A percentile compares a stretch with the other conserved stretches of the same genome.
phyloP scores from a whole-genome alignment of 2,797 vertebrate genomes.

The Cyprinella venusta region DNA sequence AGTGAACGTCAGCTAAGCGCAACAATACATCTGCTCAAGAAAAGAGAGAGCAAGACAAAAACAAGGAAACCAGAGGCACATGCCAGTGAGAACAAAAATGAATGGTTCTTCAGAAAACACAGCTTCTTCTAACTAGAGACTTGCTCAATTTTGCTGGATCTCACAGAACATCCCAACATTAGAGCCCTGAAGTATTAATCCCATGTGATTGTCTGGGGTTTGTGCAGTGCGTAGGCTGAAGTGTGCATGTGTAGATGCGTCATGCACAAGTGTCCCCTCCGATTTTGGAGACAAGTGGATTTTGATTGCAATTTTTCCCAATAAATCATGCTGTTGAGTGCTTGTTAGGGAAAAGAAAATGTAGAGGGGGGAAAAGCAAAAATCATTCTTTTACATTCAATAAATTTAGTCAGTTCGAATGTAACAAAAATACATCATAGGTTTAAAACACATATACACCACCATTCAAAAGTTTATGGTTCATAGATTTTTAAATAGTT shows the following conservation, averaged over 20 bases:
- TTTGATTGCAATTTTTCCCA: neutral
- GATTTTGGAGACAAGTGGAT: neutral
- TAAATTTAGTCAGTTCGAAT: neutral
- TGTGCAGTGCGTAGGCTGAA: constrained; percentile 49
- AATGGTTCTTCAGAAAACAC: constrained; percentile 50
- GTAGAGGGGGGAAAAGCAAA: no score
- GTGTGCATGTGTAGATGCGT: constrained; percentile 23
- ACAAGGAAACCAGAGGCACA: constrained; percentile 23
- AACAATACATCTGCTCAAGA: constrained; percentile 68
- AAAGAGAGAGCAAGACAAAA: constrained; percentile 38
- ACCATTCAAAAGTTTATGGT: no score
- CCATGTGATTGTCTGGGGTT: constrained; percentile 26
- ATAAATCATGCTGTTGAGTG: neutral
- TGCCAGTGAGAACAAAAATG: constrained; percentile 21
- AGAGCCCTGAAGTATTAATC: constrained; percentile 8
- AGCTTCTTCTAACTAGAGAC: neutral
- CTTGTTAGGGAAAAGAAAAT: neutral
- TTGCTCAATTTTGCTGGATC: neutral
- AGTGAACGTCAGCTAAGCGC: constrained; percentile 63
- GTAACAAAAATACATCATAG: neutral
- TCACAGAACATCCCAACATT: constrained; percentile 6
- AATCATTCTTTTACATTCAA: neutral
- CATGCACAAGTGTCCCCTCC: constrained; percentile 15
- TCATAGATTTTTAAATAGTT: no score
- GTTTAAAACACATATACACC: neutral